A percentile compares a stretch with the other conserved stretches of the same genome.
These are phyloP conservation scores for Brachyhypopomus occidentalis DNA, from an alignment of 2,113 vertebrate species.

Conservation along the genomic window DNA sequence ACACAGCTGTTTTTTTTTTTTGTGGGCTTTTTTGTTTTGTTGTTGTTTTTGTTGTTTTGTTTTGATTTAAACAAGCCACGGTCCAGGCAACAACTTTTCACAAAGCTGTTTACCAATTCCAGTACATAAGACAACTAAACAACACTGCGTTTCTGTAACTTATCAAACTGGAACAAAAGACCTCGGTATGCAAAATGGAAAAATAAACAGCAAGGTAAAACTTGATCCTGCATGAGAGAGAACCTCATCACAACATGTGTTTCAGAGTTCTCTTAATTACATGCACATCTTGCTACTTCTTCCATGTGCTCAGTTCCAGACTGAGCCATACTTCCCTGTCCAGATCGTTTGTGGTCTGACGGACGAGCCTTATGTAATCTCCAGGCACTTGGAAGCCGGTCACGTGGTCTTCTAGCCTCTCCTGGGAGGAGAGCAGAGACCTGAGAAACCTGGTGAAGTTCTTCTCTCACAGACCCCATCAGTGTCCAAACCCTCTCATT, in stretches of 20 bases:
- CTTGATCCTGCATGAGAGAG: not conserved
- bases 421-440: conserved; percentile 27
- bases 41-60: no score
- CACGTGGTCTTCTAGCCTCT: conserved; percentile 32
- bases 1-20: no score
- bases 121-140: no score
- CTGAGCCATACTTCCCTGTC: conserved; percentile 27
- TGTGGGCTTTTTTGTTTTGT: no score
- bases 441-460: conserved; percentile 23
- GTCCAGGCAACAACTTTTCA: no score
- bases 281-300: conserved; percentile 24
- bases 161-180: not conserved
- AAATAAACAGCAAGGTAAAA: not conserved
- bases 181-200: not conserved
- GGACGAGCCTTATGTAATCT: conserved; percentile 49
- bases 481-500: conserved; percentile 37
- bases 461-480: conserved; percentile 10
- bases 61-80: no score
- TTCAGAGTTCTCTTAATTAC: conserved; percentile 16
- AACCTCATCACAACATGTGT: not conserved
- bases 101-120: no score
- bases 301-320: conserved; percentile 34
- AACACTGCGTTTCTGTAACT: no score
- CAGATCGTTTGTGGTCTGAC: conserved; percentile 47
- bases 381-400: conserved; percentile 50